Evolutionary conservation across 2,113 vertebrate species (phyloP).

Genomic region (Sciurus niger): DNA sequence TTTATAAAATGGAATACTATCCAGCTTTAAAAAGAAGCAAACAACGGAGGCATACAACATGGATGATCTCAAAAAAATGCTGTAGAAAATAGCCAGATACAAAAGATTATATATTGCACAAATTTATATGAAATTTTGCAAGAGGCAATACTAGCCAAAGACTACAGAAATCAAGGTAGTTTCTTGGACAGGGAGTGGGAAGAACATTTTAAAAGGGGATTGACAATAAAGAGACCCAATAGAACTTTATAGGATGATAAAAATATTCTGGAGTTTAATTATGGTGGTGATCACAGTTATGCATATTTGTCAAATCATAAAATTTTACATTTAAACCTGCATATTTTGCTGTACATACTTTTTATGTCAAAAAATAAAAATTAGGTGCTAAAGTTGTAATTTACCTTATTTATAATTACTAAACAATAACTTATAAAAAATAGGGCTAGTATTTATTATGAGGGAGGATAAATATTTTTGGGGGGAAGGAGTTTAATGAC

Average conservation of each 20-base stretch:
- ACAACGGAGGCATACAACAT: neutral
- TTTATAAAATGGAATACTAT: neutral
- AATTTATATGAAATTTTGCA: neutral
- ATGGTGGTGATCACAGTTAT: neutral
- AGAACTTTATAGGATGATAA: neutral
- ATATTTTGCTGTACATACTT: neutral
- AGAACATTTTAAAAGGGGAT: neutral
- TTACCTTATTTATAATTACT: neutral
- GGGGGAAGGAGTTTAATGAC: neutral
- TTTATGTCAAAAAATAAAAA: neutral
- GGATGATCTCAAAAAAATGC: neutral
- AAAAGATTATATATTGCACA: neutral
- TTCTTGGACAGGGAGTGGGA: neutral
- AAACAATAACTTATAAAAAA: neutral
- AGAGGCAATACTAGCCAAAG: neutral
- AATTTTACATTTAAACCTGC: neutral
- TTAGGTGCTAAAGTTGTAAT: neutral
- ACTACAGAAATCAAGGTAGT: neutral
- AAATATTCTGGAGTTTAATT: neutral
- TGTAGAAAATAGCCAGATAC: neutral
- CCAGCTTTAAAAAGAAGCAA: neutral
- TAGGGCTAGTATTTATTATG: neutral
- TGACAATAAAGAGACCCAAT: neutral
- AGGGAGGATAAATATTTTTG: neutral
- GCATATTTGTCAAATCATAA: neutral